phyloP scores from a whole-genome alignment of 2,888 invertebrate species.

The Hemicrepidius hirtus region DNA sequence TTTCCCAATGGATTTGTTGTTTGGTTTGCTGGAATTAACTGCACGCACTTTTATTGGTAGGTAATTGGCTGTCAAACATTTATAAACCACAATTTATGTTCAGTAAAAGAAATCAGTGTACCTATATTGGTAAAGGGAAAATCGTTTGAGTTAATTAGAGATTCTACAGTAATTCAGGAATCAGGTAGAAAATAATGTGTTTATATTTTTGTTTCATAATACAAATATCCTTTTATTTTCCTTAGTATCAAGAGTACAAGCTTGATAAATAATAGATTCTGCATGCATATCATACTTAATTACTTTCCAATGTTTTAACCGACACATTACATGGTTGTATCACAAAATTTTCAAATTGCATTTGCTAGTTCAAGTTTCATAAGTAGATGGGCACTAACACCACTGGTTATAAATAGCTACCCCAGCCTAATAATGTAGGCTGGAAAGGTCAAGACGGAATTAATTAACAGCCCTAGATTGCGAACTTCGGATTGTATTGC shows the following conservation, averaged over 20 bases:
- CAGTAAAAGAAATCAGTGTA: conserved; percentile 3
- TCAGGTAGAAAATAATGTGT: too few relatives aligned
- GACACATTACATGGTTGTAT: too few relatives aligned
- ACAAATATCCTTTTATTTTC: too few relatives aligned
- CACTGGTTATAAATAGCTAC: conserved; percentile 14
- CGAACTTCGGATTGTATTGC: conserved; percentile 34
- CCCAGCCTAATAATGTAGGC: conserved; percentile 22
- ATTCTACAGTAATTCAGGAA: too few relatives aligned
- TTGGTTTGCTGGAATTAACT: conserved; percentile 35
- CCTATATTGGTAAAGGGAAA: background rate
- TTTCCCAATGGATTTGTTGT: conserved; percentile 35
- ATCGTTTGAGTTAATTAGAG: background rate
- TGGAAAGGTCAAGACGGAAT: conserved; percentile 39
- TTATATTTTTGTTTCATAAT: too few relatives aligned
- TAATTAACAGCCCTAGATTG: conserved; percentile 38
- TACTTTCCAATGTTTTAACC: too few relatives aligned
- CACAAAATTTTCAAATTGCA: background rate
- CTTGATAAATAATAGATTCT: too few relatives aligned
- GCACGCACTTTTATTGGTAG: conserved; percentile 34
- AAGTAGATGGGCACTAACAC: background rate
- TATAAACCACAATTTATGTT: conserved; percentile 14
- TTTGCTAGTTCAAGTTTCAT: background rate
- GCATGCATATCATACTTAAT: too few relatives aligned
- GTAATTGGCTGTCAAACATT: conserved; percentile 36
- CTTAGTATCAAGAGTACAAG: too few relatives aligned